Evolutionary conservation across 2,113 vertebrate genomes (phyloP).

Genomic region (Elephas maximus): DNA sequence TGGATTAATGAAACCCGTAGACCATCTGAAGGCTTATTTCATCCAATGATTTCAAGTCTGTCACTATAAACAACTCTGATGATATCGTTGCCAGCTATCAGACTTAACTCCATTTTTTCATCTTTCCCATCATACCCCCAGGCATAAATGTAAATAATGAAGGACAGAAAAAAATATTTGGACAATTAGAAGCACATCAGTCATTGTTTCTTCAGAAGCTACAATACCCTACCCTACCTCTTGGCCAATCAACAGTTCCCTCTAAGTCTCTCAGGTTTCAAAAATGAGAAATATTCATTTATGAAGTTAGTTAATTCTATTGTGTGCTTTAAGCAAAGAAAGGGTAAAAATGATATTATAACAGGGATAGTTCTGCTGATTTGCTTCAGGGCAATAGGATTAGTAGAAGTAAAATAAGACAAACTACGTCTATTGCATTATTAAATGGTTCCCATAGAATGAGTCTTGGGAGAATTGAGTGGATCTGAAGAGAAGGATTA

Average conservation of each 20-base stretch:
- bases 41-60: background rate
- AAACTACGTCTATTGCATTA: background rate
- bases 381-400: conserved; percentile 27
- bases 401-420: conserved; percentile 52
- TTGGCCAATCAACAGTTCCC: background rate
- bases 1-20: conserved; percentile 66
- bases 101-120: background rate
- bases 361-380: background rate
- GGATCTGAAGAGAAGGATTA: conserved; percentile 29
- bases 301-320: conserved; percentile 48
- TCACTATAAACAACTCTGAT: background rate
- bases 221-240: background rate
- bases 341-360: background rate
- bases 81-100: background rate
- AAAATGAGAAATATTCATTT: background rate
- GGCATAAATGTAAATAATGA: background rate
- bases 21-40: conserved; percentile 17
- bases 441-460: conserved; percentile 16
- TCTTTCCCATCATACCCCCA: background rate
- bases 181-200: background rate
- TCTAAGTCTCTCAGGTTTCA: conserved; percentile 64
- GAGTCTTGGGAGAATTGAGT: conserved; percentile 39
- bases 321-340: background rate
- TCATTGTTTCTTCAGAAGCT: background rate
- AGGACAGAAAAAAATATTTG: background rate